Evolutionary conservation across 2,888 invertebrate species (phyloP), one percentile per base, ranked within the genome.

Genomic region (Alcis repandata): DNA sequence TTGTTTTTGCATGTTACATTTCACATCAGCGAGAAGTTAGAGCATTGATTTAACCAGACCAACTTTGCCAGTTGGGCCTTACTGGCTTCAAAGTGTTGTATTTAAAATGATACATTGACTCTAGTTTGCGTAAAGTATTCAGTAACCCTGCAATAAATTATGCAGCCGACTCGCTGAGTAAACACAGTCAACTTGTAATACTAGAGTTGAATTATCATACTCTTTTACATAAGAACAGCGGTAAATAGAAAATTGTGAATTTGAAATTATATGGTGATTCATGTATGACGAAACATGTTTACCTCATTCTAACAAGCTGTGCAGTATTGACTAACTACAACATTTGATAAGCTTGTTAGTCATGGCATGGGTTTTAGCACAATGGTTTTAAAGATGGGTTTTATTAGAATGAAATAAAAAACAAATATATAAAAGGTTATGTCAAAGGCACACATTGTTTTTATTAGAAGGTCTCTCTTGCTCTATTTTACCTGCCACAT

Each of bases 211-310:
- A 15, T 8, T 33, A 40, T 43, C 54, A 10, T 56, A 19, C n/a
- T 32, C 17, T 1, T 40, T 46, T 58, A 36, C 15, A 32, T 59
- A 58, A 52, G 20, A 20, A 45, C 20, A 20, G 32, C 33, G 41
- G 17, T 54, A n/a, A 15, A 41, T 33, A 20, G 9, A 20, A 48
- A 40, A 32, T 17, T 48, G 48, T 22, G 33, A 46, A 10, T 9
- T 9, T 15, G 19, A 11, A 17, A 17, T n/a, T 17, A 4, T 27
- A 41, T 17, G 2, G 13, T 52, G 32, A 52, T 33, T 59, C 54
- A 56, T 54, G n/a, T 45, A 33, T 62, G 11, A 59, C 9, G 13
- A 13, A 13, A 11, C 8, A 1, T 19, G 32, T 63, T 59, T 53
- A 38, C 51, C 43, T 45, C 19, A 41, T 56, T 51, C 11, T 1